Percentiles rank a stretch among this genome's conserved stretches.
phyloP scores from a whole-genome alignment of 2,888 invertebrate species.

The Trilocha varians region DNA sequence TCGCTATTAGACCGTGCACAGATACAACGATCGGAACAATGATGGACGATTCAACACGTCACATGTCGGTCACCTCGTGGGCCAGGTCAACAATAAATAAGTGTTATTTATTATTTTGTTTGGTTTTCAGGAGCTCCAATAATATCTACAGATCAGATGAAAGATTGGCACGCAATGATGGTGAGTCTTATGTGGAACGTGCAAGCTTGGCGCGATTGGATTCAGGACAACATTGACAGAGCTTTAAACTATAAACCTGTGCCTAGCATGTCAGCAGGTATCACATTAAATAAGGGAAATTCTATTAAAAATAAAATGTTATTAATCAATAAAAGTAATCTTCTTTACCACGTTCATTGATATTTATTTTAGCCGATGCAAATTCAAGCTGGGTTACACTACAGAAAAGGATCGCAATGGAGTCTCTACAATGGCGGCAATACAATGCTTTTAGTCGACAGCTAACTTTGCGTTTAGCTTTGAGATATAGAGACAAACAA shows the following conservation, averaged over 20 bases:
- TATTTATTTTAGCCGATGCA: slow-evolving; percentile 18
- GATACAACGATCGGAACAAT: no score
- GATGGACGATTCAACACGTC: no score
- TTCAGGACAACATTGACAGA: slow-evolving; percentile 47
- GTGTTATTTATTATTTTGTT: neutral
- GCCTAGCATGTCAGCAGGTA: slow-evolving; percentile 19
- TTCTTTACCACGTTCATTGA: neutral
- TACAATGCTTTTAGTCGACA: slow-evolving; percentile 52
- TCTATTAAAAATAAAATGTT: neutral
- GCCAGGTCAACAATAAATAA: no score
- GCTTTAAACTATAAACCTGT: slow-evolving; percentile 26
- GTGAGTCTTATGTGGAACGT: slow-evolving; percentile 60
- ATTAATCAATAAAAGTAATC: neutral
- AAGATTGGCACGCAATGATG: slow-evolving; percentile 60
- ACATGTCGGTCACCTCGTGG: no score
- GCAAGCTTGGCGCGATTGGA: slow-evolving; percentile 59
- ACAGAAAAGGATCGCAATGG: slow-evolving; percentile 38
- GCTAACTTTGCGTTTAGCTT: slow-evolving; percentile 38
- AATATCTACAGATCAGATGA: slow-evolving; percentile 47
- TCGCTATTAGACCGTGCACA: no score
- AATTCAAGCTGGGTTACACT: slow-evolving; percentile 38
- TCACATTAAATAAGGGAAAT: neutral
- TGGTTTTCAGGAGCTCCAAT: slow-evolving; percentile 33
- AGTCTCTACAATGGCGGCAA: slow-evolving; percentile 58
- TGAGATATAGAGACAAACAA: slow-evolving; percentile 44